Percentiles rank a stretch among this genome's conserved stretches.
Evolutionary conservation across 64 coral and sea anemone genomes (phyloP).

Genomic region (Pocillopora damicornis): DNA sequence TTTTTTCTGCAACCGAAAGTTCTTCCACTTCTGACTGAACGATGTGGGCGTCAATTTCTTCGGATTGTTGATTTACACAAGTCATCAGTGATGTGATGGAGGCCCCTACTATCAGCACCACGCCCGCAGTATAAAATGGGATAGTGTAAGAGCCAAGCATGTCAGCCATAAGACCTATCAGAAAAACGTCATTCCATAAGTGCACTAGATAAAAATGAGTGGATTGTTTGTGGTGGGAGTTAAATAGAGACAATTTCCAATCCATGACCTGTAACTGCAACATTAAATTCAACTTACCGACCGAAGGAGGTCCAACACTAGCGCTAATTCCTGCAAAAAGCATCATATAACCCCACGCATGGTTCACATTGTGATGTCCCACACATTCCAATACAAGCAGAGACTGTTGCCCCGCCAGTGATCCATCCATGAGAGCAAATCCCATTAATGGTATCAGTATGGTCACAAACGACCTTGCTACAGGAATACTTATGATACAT

Average conservation of each 20-base stretch:
- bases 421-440: slow-evolving; percentile 42
- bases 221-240: neutral
- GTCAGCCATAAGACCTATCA: slow-evolving; percentile 54
- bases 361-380: slow-evolving; percentile 29
- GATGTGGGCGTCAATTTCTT: neutral
- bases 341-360: slow-evolving; percentile 11
- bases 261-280: too few species aligned
- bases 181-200: neutral
- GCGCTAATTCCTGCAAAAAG: neutral
- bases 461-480: slow-evolving; percentile 3
- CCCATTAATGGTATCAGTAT: neutral
- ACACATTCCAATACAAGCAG: slow-evolving; percentile 12
- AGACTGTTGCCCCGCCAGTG: slow-evolving; percentile 3
- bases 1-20: too few species aligned
- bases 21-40: too few species aligned
- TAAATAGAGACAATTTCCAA: too few species aligned
- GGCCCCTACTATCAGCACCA: slow-evolving; percentile 24
- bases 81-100: neutral
- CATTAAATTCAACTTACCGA: slow-evolving; percentile 31
- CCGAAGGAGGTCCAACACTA: slow-evolving; percentile 28
- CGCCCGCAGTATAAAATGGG: slow-evolving; percentile 38
- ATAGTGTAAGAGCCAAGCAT: slow-evolving; percentile 38
- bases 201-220: too few species aligned
- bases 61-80: neutral
- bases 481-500: neutral